Evolutionary conservation across 2,888 invertebrate genomes (phyloP).

Genomic region (Drosophila atripex): DNA sequence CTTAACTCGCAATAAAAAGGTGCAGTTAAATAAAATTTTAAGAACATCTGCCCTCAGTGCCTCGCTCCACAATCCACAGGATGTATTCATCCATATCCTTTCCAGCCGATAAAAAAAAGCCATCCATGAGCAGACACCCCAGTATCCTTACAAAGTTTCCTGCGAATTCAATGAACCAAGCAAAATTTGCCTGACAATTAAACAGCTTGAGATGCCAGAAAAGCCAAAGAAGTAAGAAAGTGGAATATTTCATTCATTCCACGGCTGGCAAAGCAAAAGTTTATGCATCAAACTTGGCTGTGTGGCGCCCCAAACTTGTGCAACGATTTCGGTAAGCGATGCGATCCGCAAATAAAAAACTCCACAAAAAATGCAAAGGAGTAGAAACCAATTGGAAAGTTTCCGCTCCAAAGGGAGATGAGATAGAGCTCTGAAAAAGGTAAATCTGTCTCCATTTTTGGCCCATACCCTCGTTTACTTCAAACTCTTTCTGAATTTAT

Average conservation of each 20-base stretch:
- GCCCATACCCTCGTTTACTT: neutral
- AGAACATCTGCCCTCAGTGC: too few species aligned
- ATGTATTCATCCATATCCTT: conserved; percentile 1
- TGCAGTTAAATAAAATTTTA: neutral
- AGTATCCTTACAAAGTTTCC: conserved; percentile 46
- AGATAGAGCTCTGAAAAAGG: conserved; percentile 28
- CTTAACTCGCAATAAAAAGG: too few species aligned
- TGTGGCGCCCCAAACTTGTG: conserved; percentile 62
- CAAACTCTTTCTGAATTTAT: conserved; percentile 54
- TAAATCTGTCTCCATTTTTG: conserved; percentile 33
- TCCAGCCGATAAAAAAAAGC: neutral
- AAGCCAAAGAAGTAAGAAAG: conserved; percentile 11
- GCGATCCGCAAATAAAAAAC: conserved; percentile 55
- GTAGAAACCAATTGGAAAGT: conserved; percentile 46
- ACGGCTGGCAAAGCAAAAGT: conserved; percentile 63
- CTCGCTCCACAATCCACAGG: too few species aligned
- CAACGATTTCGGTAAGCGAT: conserved; percentile 63
- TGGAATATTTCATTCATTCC: conserved; percentile 39
- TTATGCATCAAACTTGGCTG: conserved; percentile 65
- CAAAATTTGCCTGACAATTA: conserved; percentile 70
- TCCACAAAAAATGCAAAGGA: conserved; percentile 16
- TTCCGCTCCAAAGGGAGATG: conserved; percentile 25
- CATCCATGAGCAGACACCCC: neutral
- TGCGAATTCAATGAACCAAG: conserved; percentile 68
- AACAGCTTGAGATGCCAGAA: conserved; percentile 62